Conservation (phyloP, 2,888 invertebrate genomes). For the Abrostola tripartita region DNA sequence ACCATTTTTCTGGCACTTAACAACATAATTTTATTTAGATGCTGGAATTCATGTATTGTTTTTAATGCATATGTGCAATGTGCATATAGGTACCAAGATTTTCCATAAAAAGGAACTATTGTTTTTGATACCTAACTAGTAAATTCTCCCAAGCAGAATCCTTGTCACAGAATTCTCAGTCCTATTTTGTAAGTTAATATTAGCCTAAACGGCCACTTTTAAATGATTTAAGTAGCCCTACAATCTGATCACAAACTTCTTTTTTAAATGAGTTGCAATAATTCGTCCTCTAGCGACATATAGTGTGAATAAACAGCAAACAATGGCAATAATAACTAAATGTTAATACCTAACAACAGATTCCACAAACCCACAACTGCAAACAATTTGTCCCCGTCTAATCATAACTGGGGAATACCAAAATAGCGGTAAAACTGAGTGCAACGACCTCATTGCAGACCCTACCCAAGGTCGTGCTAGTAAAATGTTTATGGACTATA, state of each 20-base stretch:
- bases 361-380: conserved; percentile 9
- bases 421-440: conserved; percentile 78
- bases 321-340: too few species aligned
- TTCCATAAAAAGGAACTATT: background rate
- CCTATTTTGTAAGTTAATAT: too few species aligned
- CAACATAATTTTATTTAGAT: conserved; percentile 6
- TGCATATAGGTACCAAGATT: background rate
- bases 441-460: conserved; percentile 87
- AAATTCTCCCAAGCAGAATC: too few species aligned
- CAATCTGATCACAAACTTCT: too few species aligned
- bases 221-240: too few species aligned
- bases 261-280: too few species aligned
- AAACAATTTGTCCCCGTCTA: conserved; percentile 45
- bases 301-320: too few species aligned
- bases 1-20: conserved; percentile 28
- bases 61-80: background rate
- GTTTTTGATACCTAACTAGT: too few species aligned
- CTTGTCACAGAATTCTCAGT: too few species aligned
- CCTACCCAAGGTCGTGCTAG: conserved; percentile 87
- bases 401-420: conserved; percentile 68
- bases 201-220: too few species aligned
- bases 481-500: conserved; percentile 88
- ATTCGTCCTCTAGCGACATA: too few species aligned
- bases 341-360: too few species aligned
- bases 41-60: conserved; percentile 5